Base-by-base conservation (phyloP, 2,113 vertebrate genomes). In the Bombycilla garrulus region DNA sequence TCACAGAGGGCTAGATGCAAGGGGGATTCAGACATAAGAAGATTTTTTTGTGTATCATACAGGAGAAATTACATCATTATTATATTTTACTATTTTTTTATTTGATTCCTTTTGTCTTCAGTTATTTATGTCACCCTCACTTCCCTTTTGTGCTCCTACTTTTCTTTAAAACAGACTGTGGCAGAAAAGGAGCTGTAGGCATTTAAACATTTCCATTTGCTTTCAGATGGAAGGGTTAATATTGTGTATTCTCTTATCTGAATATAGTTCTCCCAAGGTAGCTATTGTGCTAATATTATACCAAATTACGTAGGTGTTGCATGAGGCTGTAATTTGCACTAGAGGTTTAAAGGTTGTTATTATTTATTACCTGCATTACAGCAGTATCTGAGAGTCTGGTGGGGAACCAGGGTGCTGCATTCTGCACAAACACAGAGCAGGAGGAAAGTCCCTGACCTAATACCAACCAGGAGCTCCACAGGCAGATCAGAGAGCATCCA, bases 381-480 rank as follows among this genome's bases (percentile, higher is more conserved):
- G 69, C 81, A 65, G 40, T 91, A 95, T 86, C 94, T 95, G 48
- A 24, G 86, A 93, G 91, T 26, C 89, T 97, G 73, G 56, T 96
- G 83, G 77, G 83, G 89, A 96, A 93, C 28, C 48, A 44, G 65
- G 6, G 48, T 47, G 61, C 83, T 81, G 77, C 2, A 0, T 79
- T 95, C 86, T 87, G 94, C 81, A 89, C 80, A 95, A 95, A 95
- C 91, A 95, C 72, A 4, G 10, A 84, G 57, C 69, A 87, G 70
- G 69, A 97, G 95, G 96, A 97, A 97, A 97, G 96, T 97, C 96
- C 96, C 96, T 96, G 80, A 97, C 94, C 88, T 91, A 94, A 95
- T 60, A 93, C 77, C 91, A 92, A 66, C 83, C 91, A 86, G 64
- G 48, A 96, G 91, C 72, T 93, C 60, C 96, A 92, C 95, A 92